Evolutionary conservation across 2,113 vertebrate genomes (phyloP).

Genomic region (Patagioenas fasciata): DNA sequence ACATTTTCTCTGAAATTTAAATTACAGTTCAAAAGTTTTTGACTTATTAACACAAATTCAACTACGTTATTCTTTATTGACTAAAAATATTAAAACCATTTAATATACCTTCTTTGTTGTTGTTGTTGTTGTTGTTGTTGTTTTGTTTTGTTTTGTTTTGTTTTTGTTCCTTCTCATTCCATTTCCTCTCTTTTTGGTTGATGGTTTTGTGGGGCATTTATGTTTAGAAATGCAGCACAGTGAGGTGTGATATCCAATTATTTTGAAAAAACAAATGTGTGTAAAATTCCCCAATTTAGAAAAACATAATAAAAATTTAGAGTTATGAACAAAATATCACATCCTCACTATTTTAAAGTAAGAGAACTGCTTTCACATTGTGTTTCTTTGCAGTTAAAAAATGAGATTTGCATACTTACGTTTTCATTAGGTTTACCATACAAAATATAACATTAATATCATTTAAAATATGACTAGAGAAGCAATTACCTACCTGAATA

Average conservation of each 20-base stretch:
- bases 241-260: neutral
- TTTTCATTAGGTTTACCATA: neutral
- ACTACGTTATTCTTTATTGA: neutral
- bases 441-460: neutral
- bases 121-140: too few relatives aligned
- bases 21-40: neutral
- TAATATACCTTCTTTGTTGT: too few relatives aligned
- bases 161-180: neutral
- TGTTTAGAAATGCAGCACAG: neutral
- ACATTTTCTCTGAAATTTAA: neutral
- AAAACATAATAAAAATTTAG: neutral
- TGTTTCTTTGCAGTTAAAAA: neutral
- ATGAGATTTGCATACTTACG: neutral
- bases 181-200: neutral
- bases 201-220: neutral
- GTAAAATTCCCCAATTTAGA: neutral
- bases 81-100: neutral
- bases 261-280: neutral
- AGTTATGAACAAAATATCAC: neutral
- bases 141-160: too few relatives aligned
- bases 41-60: neutral
- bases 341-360: neutral
- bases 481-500: neutral
- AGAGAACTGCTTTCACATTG: accelerated
- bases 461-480: neutral